Evolutionary conservation across 2,797 vertebrate species (phyloP), one percentile per base, ranked within the genome.

Genomic region (Cuculus canorus): DNA sequence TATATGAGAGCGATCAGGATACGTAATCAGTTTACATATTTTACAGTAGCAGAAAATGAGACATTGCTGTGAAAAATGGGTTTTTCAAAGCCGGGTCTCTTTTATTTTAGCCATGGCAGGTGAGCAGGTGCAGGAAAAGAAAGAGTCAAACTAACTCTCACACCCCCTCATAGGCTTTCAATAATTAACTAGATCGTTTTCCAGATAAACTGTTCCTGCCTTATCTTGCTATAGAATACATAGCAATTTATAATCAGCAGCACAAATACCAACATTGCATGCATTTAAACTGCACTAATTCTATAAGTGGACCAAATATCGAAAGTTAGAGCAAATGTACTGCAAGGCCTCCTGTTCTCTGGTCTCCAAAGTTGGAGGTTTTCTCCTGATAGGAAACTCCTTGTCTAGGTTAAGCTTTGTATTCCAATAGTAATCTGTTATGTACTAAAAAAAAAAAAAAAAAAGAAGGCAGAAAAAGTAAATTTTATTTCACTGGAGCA

Each of bases 111-210:
- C 68, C 54, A 2, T 22, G 24, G 39, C 28, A 64, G 43, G 30
- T 60, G 13, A 72, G 60, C 52, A 33, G 35, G 14, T 73, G n/a
- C 17, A 54, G 68, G 75, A 45, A 60, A 73, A 90, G 45, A 61
- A 47, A 52, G 86, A 70, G 89, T 96, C 92, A 96, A 93, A 59
- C 0, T 0, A 86, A n/a, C 17, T 76, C 47, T 48, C 21, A 23
- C 47, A 19, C 43, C 16, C 56, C 35, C 45, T 53, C 35, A 25
- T 28, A 87, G 37, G 70, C 87, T 78, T 93, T 82, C 75, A 95
- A 96, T 96, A 81, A 96, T 97, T 97, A 97, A 95, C 96, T 81
- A 95, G 92, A 93, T 96, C 24, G 81, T 94, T 95, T 93, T 83
- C 79, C 77, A 91, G 94, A 95, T 95, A 94, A 93, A 85, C 81